Base-by-base conservation (phyloP, 2,888 invertebrate genomes). In the Amiota mariae region DNA sequence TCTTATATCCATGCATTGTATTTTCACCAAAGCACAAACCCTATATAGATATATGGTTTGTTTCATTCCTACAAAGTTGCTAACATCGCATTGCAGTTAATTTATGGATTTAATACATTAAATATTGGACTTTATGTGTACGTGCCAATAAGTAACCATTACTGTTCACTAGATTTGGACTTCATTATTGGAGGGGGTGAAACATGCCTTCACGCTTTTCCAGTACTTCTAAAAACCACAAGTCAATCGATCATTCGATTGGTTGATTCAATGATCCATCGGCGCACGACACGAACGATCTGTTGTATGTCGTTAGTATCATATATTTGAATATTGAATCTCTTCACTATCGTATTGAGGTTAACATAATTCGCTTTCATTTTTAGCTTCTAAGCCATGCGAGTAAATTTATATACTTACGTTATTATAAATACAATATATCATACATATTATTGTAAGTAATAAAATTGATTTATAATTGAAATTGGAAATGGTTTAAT, bases 311-410 rank as follows among this genome's bases (percentile, higher is more conserved):
- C 66, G 66, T 51, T 54, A 20, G 54, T 24, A 24, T 3, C 24
- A n/a, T 24, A n/a, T 24, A 20, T 12, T 59, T 15, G 20, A 59
- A 54, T 54, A 36, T 36, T 36, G 36, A 51, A 10, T 48, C 67
- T 68, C 54, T 68, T 47, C 67, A 54, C 51, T 63, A 12, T n/a
- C 9, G n/a, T 13, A 68, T 68, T 51, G 51, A 24, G 67, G 57
- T 46, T 49, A 47, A 18, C 15, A 24, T 36, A 48, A 70, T 70
- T 70, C 70, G 70, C 70, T 70, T 70, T 70, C 70, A 70, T 70
- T 70, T 57, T 70, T 18, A 57, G 47, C 47, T 57, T 15, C 24
- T 36, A 36, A 2, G 6, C 36, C 8, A 24, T 36, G 6, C 36
- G 8, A 36, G 36, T 36, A 36, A 36, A 36, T 36, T 2, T 36